Evolutionary conservation across 37 sponge, comb jelly and placozoan species (phyloP).

Genomic region (Mnemiopsis leidyi): DNA sequence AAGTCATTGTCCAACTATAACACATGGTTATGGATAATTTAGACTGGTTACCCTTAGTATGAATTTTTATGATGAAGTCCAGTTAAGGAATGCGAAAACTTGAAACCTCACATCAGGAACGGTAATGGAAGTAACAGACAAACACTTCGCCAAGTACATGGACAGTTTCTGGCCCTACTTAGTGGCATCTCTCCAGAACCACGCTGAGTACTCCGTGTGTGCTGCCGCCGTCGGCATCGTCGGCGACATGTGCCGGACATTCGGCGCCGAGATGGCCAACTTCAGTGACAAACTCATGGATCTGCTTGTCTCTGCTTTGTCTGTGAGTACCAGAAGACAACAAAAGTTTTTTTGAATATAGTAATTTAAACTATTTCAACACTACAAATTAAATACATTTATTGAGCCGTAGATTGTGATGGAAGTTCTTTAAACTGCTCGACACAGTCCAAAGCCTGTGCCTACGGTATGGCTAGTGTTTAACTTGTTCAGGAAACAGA

Average conservation of each 20-base stretch:
- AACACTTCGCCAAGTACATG: slow-evolving; percentile 83
- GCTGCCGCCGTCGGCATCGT: slow-evolving; percentile 94
- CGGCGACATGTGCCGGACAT: slow-evolving; percentile 87
- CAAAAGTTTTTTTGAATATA: too few relatives aligned
- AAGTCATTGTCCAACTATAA: too few relatives aligned
- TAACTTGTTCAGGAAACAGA: too few relatives aligned
- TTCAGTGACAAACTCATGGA: slow-evolving; percentile 78
- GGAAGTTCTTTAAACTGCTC: too few relatives aligned
- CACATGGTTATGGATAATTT: too few relatives aligned
- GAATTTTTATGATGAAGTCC: too few relatives aligned
- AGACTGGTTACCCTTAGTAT: too few relatives aligned
- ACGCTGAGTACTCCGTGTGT: slow-evolving; percentile 84
- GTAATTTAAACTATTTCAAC: too few relatives aligned
- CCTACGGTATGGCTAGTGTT: too few relatives aligned
- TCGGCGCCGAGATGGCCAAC: slow-evolving; percentile 68
- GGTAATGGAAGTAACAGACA: slow-evolving; percentile 71
- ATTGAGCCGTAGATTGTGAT: too few relatives aligned
- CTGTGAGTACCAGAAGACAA: slow-evolving; percentile 66
- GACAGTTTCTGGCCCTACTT: slow-evolving; percentile 77
- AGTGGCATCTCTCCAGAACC: slow-evolving; percentile 73
- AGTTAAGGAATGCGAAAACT: too few relatives aligned
- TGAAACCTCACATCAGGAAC: background rate
- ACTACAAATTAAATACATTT: background rate
- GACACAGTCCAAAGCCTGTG: too few relatives aligned
- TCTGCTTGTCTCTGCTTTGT: slow-evolving; percentile 72